These are phyloP conservation scores for Oasisia sp. DNA, from an alignment of 2,888 invertebrate genomes.

Conservation along the genomic window DNA sequence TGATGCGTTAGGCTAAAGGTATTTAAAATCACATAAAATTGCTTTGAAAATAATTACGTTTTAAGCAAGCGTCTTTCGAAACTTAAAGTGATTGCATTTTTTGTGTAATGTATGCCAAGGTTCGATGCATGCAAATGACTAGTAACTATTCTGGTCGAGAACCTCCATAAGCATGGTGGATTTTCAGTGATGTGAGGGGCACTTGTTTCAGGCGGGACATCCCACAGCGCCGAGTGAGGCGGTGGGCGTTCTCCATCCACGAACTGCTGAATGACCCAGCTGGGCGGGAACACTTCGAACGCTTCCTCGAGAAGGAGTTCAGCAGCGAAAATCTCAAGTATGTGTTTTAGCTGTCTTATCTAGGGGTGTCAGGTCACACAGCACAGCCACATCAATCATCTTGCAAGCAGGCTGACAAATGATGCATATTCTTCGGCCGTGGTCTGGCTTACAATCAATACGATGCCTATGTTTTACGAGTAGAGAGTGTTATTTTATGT, in stretches of 20 bases:
- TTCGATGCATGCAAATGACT: too few relatives aligned
- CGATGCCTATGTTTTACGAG: neutral
- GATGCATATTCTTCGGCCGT: neutral
- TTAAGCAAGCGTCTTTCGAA: too few relatives aligned
- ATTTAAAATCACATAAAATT: too few relatives aligned
- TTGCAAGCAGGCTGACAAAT: neutral
- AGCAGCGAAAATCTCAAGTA: slow-evolving; percentile 98
- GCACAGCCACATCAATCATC: slow-evolving; percentile 22
- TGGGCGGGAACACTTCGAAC: slow-evolving; percentile 95
- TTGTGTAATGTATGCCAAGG: too few relatives aligned
- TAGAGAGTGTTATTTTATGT: neutral
- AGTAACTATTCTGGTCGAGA: too few relatives aligned
- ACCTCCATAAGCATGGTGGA: too few relatives aligned
- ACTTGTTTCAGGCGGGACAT: slow-evolving; percentile 67
- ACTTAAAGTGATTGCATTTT: too few relatives aligned
- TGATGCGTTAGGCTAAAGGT: too few relatives aligned
- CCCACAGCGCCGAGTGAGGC: slow-evolving; percentile 86
- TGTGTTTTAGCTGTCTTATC: slow-evolving; percentile 55
- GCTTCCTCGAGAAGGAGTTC: slow-evolving; percentile 97
- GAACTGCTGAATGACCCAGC: slow-evolving; percentile 94
- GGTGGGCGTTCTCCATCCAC: slow-evolving; percentile 96
- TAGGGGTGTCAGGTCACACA: neutral
- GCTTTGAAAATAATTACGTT: too few relatives aligned
- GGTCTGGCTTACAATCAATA: neutral
- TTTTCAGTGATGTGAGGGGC: too few relatives aligned